Percentiles rank a stretch among this genome's conserved stretches.
Evolutionary conservation across 2,113 vertebrate species (phyloP).

Genomic region (Plestiodon gilberti): DNA sequence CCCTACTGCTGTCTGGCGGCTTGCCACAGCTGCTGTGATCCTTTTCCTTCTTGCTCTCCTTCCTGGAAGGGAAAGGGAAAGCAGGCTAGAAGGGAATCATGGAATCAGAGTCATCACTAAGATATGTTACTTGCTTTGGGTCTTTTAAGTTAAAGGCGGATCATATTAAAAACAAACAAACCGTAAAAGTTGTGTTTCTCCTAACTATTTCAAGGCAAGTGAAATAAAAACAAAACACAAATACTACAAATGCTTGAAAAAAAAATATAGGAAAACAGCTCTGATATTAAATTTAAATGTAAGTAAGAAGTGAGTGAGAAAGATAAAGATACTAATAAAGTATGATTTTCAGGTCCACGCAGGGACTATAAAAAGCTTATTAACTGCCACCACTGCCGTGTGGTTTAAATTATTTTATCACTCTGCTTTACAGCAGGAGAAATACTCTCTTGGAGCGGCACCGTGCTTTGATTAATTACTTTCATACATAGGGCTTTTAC

Average conservation of each 20-base stretch:
- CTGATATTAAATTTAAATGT: conserved; percentile 76
- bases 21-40: too few species aligned
- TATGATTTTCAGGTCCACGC: conserved; percentile 81
- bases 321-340: conserved; percentile 83
- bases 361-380: conserved; percentile 80
- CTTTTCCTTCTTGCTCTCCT: too few species aligned
- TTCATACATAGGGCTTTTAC: conserved; percentile 71
- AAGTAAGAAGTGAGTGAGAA: conserved; percentile 75
- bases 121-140: neutral
- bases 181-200: conserved; percentile 41
- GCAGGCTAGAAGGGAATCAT: too few species aligned
- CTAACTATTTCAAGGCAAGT: conserved; percentile 57
- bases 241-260: conserved; percentile 2
- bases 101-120: too few species aligned
- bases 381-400: conserved; percentile 72
- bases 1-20: too few species aligned
- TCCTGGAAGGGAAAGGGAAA: too few species aligned
- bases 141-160: neutral
- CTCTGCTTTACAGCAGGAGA: conserved; percentile 73
- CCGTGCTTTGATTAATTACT: conserved; percentile 78
- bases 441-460: conserved; percentile 65
- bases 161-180: neutral
- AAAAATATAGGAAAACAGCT: conserved; percentile 30
- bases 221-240: conserved; percentile 38
- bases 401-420: conserved; percentile 77